Evolutionary conservation across 2,797 vertebrate species (phyloP).

Genomic region (Anguilla anguilla): DNA sequence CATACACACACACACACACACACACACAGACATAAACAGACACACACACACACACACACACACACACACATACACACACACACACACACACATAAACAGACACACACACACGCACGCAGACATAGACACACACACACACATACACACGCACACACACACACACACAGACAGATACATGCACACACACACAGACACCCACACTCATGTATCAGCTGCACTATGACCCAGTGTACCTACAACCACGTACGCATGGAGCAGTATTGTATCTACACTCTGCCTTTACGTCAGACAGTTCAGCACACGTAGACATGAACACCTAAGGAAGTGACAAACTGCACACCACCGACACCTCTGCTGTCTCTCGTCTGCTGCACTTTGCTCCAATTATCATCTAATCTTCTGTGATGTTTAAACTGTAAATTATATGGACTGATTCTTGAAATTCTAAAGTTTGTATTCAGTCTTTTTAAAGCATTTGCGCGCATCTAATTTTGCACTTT

Average conservation of each 20-base stretch:
- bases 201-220: neutral
- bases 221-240: neutral
- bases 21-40: neutral
- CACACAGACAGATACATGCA: neutral
- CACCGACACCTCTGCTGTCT: neutral
- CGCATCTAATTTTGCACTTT: neutral
- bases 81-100: too few relatives aligned
- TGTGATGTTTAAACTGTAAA: neutral
- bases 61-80: neutral
- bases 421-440: neutral
- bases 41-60: neutral
- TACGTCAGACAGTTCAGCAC: neutral
- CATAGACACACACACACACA: neutral
- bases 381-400: neutral
- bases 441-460: neutral
- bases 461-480: neutral
- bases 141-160: neutral
- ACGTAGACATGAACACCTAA: neutral
- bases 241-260: neutral
- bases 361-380: neutral
- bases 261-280: neutral
- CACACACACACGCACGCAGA: too few relatives aligned
- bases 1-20: neutral
- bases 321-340: neutral
- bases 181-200: neutral